A percentile compares a stretch with the other conserved stretches of the same genome.
phyloP scores from a whole-genome alignment of 2,113 vertebrate genomes.

The Emydocephalus ijimae region DNA sequence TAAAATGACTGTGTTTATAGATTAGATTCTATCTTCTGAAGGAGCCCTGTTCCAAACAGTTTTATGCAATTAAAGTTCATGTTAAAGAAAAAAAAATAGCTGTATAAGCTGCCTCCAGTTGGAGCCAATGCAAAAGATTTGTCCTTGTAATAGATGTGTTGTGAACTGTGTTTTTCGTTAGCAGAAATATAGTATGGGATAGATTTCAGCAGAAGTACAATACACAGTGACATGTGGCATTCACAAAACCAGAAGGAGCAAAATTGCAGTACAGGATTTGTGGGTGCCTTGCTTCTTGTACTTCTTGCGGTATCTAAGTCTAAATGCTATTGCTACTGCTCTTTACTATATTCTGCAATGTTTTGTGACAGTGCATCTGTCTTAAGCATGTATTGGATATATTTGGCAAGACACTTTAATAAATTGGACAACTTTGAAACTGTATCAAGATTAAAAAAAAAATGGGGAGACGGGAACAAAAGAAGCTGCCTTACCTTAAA shows the following conservation, averaged over 20 bases:
- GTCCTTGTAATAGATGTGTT: background rate
- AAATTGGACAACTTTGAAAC: background rate
- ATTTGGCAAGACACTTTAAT: background rate
- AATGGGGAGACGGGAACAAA: background rate
- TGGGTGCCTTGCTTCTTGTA: background rate
- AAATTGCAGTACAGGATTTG: background rate
- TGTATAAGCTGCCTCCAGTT: background rate
- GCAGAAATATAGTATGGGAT: background rate
- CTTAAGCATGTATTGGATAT: background rate
- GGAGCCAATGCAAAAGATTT: background rate
- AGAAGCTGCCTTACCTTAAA: background rate
- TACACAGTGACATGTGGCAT: background rate
- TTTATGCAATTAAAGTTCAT: slow-evolving; percentile 46
- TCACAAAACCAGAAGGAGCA: background rate
- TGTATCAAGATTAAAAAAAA: background rate
- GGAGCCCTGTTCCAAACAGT: slow-evolving; percentile 41
- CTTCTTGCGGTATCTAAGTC: background rate
- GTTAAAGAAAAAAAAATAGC: slow-evolving; percentile 38
- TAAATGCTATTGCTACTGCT: background rate
- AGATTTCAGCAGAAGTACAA: background rate
- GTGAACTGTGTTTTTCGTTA: background rate
- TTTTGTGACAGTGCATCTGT: background rate
- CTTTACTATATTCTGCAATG: background rate
- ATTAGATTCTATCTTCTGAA: slow-evolving; percentile 39
- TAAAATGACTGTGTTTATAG: slow-evolving; percentile 55